Percentiles rank a stretch among this genome's conserved stretches.
These are phyloP conservation scores for Netelia virgata DNA, from an alignment of 2,888 invertebrate species.

Conservation along the genomic window DNA sequence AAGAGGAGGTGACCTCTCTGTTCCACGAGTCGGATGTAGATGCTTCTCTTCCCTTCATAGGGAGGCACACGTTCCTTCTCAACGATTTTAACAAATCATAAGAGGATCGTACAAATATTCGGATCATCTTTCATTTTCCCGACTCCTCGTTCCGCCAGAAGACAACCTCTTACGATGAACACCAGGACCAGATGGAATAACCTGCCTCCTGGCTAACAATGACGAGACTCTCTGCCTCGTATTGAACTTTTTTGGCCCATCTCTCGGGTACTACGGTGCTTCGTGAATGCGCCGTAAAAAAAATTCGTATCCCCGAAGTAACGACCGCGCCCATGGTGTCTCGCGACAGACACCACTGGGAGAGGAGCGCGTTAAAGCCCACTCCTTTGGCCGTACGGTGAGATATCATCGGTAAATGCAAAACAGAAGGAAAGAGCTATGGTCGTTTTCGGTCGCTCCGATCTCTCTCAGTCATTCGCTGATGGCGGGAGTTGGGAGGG, in stretches of 20 bases:
- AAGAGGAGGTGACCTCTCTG: neutral
- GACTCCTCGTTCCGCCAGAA: neutral
- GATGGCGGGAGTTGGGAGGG: constrained; percentile 24
- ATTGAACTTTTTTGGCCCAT: constrained; percentile 28
- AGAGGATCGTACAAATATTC: neutral
- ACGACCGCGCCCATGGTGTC: constrained; percentile 79
- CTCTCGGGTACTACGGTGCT: constrained; percentile 18
- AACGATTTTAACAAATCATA: constrained; percentile 1
- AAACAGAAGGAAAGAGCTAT: constrained; percentile 78
- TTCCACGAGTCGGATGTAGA: neutral
- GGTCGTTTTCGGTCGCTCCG: constrained; percentile 17
- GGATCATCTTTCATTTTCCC: neutral
- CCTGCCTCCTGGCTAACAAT: constrained; percentile 41
- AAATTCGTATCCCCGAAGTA: constrained; percentile 59
- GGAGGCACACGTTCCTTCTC: constrained; percentile 5
- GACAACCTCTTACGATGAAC: neutral
- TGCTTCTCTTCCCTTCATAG: neutral
- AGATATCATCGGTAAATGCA: constrained; percentile 83
- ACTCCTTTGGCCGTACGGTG: constrained; percentile 73
- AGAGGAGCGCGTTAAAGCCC: constrained; percentile 78
- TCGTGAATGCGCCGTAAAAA: constrained; percentile 33
- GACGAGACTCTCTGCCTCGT: constrained; percentile 35
- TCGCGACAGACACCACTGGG: constrained; percentile 69
- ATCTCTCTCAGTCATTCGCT: constrained; percentile 39
- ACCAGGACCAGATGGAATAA: constrained; percentile 11